Conservation (phyloP, 2,888 invertebrate species). For the Tipula confusa region DNA sequence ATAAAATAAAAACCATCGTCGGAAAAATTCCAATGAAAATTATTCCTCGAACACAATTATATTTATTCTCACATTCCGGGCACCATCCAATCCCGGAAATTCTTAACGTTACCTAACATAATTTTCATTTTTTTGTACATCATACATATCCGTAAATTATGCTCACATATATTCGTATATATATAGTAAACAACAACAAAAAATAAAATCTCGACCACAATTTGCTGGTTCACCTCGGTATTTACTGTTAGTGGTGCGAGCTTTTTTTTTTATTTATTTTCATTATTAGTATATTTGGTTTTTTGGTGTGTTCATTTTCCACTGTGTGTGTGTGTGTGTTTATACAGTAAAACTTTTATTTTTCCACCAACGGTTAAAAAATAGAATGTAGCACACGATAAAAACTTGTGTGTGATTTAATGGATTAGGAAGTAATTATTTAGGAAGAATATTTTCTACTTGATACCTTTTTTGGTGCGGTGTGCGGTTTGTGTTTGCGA, state of each 20-base stretch:
- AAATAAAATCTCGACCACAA: constrained; percentile 5
- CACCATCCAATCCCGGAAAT: constrained; percentile 17
- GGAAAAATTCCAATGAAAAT: neutral
- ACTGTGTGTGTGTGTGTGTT: no score
- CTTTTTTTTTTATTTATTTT: neutral
- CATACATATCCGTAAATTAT: neutral
- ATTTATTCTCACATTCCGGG: neutral
- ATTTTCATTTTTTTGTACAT: neutral
- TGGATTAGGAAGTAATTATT: constrained; percentile 25
- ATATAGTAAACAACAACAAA: neutral
- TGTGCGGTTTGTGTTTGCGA: neutral
- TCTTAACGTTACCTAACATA: neutral
- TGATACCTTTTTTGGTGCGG: neutral
- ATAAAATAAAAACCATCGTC: neutral
- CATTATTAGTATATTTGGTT: neutral
- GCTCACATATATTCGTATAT: neutral
- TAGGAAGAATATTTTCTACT: neutral
- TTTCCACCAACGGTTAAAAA: neutral
- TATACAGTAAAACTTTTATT: neutral
- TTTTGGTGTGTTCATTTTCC: neutral
- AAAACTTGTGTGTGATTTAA: neutral
- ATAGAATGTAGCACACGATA: neutral
- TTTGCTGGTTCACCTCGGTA: constrained; percentile 3
- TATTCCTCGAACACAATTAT: neutral
- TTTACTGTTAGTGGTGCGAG: neutral